Percentiles rank a stretch among this genome's conserved stretches.
Conservation (phyloP, 2,113 vertebrate genomes). For the Leucopsar rothschildi region DNA sequence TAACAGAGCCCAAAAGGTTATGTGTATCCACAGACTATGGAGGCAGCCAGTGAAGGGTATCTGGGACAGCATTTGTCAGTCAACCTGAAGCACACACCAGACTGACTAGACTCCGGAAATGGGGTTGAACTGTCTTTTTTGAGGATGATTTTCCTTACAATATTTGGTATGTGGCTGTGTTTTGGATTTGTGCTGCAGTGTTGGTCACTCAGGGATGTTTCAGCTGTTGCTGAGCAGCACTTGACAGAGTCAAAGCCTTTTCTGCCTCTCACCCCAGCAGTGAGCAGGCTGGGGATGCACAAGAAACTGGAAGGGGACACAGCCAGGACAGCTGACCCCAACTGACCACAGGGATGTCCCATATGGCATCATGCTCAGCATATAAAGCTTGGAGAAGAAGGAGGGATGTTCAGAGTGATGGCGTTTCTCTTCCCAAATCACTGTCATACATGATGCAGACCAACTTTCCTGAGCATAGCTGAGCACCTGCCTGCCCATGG, state of each 20-base stretch:
- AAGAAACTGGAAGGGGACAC: neutral
- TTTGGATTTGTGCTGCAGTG: neutral
- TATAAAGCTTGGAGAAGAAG: neutral
- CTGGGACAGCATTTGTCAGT: neutral
- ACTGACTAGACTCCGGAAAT: neutral
- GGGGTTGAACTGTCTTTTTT: neutral
- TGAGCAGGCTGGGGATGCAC: neutral
- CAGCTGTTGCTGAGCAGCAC: rapidly evolving
- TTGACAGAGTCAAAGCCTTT: neutral
- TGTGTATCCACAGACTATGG: rapidly evolving
- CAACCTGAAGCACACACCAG: neutral
- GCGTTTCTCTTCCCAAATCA: rapidly evolving
- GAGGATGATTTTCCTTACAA: neutral
- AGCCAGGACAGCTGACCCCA: neutral
- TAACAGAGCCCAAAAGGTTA: neutral
- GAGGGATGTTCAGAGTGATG: neutral
- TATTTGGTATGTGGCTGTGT: neutral
- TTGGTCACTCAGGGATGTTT: neutral
- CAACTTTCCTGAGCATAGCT: neutral
- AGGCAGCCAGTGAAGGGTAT: neutral
- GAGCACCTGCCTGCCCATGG: neutral
- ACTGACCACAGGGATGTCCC: rapidly evolving
- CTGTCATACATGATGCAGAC: rapidly evolving
- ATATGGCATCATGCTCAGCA: rapidly evolving
- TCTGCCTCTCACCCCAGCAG: neutral